Evolutionary conservation across 2,797 vertebrate genomes (phyloP), one percentile per base, ranked within the genome.

Genomic region (Tarsius wallacei): DNA sequence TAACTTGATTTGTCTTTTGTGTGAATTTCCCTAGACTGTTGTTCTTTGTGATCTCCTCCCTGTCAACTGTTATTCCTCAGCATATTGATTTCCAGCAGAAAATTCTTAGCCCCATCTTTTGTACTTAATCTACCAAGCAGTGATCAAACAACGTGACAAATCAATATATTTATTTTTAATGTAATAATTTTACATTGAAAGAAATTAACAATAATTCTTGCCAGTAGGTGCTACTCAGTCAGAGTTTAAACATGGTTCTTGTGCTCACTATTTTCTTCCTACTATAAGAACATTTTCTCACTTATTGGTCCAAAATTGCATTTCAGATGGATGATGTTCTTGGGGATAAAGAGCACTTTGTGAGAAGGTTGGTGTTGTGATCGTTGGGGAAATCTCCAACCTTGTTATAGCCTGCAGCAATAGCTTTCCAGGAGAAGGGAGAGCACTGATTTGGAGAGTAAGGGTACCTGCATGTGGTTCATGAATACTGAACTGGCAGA

Each of bases 141-240:
- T 68, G 66, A 66, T 61, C 47, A 91, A 94, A 82, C 14, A 77
- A 80, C 22, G 71, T 57, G 71, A 86, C 61, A 81, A 92, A 82
- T 83, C n/a, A 71, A 51, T 81, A n/a, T 13, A 73, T 87, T 59
- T 88, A 71, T 86, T 77, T 96, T 80, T 81, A 94, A 81, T 74
- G 16, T 68, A 15, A 63, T 85, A 90, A 33, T 78, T 85, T 92
- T 82, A 87, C 33, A 82, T 24, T 4, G 81, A 90, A 82, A 53
- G 24, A 95, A 93, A 78, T 31, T 15, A 96, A 77, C 33, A 92
- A 17, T 17, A 57, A 90, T 82, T 21, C 17, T 89, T 77, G 2
- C 81, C 71, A 24, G 14, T 26, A 74, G 77, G n/a, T n/a, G 5
- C 9, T 85, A n/a, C 64, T 77, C 6, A 12, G 14, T 89, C 36